Base-by-base conservation (phyloP, 2,797 vertebrate genomes). In the Bradypodion ventrale region DNA sequence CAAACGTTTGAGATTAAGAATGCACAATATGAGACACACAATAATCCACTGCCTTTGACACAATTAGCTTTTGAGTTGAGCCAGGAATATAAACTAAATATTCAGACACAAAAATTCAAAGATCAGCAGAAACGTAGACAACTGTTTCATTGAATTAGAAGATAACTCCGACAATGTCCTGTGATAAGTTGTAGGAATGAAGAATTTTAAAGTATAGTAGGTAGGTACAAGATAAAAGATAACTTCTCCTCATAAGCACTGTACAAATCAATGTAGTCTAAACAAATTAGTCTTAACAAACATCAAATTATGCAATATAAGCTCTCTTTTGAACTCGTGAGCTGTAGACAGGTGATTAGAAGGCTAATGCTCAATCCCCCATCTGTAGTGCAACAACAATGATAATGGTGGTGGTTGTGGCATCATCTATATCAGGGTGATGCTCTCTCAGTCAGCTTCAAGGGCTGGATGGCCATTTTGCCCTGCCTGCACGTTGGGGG, bases 21-120 rank as follows among this genome's bases (percentile, higher is more conserved):
- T 60, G 81, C 2, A n/a, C n/a, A n/a, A n/a, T 1, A 1, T 4
- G 16, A 10, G 62, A 68, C 70, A 78, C 62, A 69, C 83, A 49
- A 59, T 70, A 82, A 81, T 75, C 42, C n/a, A 40, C 49, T 46
- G 69, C 12, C 60, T 40, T 6, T 9, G 23, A 29, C 40, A 83
- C 1, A 37, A 63, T 52, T 76, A 65, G 35, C 69, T 32, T 7
- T 1, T 52, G 70, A 35, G 81, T 87, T 29, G 1, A 83, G 25
- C 15, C 52, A 85, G 76, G 63, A 75, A 83, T 82, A 83, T 21
- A 29, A 63, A 49, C 44, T 46, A n/a, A n/a, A 19, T 66, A 32
- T 75, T 9, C 37, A 77, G 80, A 56, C 23, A 29, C 69, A 87
- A 75, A 87, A 75, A 4, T 66, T 42, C 13, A 7, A 42, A 4